Conservation (phyloP, 2,888 invertebrate species). For the Andrena chrysosceles region DNA sequence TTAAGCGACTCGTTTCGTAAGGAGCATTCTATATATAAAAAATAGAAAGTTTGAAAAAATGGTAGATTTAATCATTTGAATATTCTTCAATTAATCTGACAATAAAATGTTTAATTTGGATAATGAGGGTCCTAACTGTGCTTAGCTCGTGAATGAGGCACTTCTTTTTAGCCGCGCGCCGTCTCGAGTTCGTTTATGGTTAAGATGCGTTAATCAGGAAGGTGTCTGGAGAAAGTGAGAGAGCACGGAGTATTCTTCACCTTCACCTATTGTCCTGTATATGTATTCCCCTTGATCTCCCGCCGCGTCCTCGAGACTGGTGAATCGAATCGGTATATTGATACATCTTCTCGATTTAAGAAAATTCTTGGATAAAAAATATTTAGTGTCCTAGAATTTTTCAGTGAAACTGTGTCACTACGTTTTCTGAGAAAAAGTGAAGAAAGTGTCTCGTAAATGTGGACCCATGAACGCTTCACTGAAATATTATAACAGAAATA, state of each 20-base stretch:
- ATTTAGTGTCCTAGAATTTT: too few relatives aligned
- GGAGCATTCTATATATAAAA: too few relatives aligned
- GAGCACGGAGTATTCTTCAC: slow-evolving; percentile 79
- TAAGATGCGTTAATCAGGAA: slow-evolving; percentile 40
- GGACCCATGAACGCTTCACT: too few relatives aligned
- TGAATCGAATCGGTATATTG: slow-evolving; percentile 26
- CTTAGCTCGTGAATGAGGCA: background rate
- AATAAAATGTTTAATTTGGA: background rate
- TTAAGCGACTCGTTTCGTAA: too few relatives aligned
- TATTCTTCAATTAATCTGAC: background rate
- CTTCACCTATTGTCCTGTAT: slow-evolving; percentile 76
- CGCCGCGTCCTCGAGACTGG: slow-evolving; percentile 49
- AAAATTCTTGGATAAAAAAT: background rate
- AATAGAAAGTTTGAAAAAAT: background rate
- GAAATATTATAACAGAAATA: too few relatives aligned
- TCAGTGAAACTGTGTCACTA: too few relatives aligned
- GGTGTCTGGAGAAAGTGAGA: slow-evolving; percentile 79
- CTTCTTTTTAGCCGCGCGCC: background rate
- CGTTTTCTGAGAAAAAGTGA: too few relatives aligned
- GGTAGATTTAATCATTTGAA: background rate
- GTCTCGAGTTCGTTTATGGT: background rate
- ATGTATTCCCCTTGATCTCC: slow-evolving; percentile 71
- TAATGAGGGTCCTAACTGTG: background rate
- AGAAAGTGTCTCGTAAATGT: too few relatives aligned
- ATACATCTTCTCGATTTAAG: background rate